Evolutionary conservation across 2,888 invertebrate genomes (phyloP), one percentile per base, ranked within the genome.

Genomic region (Apodemia mormo): DNA sequence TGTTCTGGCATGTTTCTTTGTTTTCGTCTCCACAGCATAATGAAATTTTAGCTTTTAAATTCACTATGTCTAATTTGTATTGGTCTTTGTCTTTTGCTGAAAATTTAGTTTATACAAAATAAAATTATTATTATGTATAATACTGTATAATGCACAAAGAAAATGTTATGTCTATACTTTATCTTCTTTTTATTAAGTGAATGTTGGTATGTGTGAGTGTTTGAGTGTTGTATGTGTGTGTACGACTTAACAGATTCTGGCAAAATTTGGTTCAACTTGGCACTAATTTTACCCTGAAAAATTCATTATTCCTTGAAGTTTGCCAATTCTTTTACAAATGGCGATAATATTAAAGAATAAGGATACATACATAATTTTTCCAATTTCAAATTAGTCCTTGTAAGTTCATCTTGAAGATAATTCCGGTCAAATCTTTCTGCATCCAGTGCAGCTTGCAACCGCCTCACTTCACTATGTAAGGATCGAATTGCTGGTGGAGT

Each of bases 341-440:
- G n/a, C 49, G 1, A 49, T 49, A 49, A 14, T 49, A 30, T 33
- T 43, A 37, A 40, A 5, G n/a, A 54, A 70, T 68, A 52, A 45
- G n/a, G 30, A 10, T 40, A 80, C 84, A 85, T 84, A 92, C 95
- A 87, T 54, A 96, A 81, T 77, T 93, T 94, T 70, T 94, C 88
- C 73, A 95, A 85, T 77, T 91, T 94, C 54, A 90, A 86, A 70
- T 94, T 92, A 54, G 94, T 94, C 65, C 89, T 85, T 43, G 88
- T 84, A 0, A 96, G 78, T 77, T 96, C 95, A 45, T 95, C 95
- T 71, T 94, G 94, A 29, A 96, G 78, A 77, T 94, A 95, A 70
- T 90, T 92, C 68, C 95, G 94, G 77, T 96, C 96, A 79, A 94
- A 95, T 56, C 94, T 87, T 81, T 95, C 95, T 0, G 94, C 91